phyloP scores from a whole-genome alignment of 2,113 vertebrate genomes.

The Oncorhynchus gorbuscha region DNA sequence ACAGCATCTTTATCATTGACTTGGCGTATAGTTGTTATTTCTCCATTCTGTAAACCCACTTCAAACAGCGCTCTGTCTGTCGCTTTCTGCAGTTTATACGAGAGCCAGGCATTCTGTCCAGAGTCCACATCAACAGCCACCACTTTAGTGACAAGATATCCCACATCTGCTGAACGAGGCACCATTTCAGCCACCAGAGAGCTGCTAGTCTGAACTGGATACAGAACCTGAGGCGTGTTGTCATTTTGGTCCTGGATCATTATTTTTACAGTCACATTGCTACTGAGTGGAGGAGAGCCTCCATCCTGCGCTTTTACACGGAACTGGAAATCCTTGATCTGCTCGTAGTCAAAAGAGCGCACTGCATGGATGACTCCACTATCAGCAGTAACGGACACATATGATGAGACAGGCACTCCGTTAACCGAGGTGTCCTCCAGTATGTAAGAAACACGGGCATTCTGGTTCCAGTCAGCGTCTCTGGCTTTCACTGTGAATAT shows the following conservation, averaged over 20 bases:
- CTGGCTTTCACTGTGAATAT: too few relatives aligned
- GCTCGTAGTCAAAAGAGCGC: constrained; percentile 75
- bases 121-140: constrained; percentile 58
- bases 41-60: constrained; percentile 50
- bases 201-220: constrained; percentile 32
- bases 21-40: constrained; percentile 52
- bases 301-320: constrained; percentile 62
- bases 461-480: too few relatives aligned
- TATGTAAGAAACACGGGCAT: too few relatives aligned
- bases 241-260: constrained; percentile 65
- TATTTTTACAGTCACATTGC: constrained; percentile 53
- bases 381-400: not conserved
- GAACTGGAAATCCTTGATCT: constrained; percentile 62
- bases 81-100: constrained; percentile 51
- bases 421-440: too few relatives aligned
- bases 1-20: constrained; percentile 49
- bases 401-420: too few relatives aligned
- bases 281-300: constrained; percentile 56
- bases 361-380: constrained; percentile 67
- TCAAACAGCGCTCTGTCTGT: constrained; percentile 48
- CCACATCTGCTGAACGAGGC: constrained; percentile 52
- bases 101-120: constrained; percentile 52
- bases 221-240: constrained; percentile 60
- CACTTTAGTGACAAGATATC: constrained; percentile 53
- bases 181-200: constrained; percentile 51